Base-by-base conservation (phyloP, 37 sponge, comb jelly and placozoan species). In the Eunapius fragilis region DNA sequence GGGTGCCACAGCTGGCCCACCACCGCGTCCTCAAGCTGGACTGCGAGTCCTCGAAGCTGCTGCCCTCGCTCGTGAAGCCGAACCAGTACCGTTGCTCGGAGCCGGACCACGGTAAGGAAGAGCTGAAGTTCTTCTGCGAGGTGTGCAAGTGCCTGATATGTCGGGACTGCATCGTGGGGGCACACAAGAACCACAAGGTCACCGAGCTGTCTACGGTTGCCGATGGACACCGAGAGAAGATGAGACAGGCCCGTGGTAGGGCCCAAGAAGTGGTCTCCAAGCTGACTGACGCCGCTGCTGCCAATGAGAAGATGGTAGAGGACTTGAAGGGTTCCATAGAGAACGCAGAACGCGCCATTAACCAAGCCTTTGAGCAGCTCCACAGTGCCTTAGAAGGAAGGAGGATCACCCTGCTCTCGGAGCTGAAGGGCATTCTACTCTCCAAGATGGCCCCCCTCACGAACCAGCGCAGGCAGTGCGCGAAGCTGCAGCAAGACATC, bases 91-190 rank as follows among this genome's bases (percentile, higher is more conserved):
- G 2, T 19, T 58, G 58, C 58, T 58, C 58, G 6, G 58, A 19
- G 58, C 35, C 82, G 2, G 25, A 38, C 10, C 89, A 89, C 50
- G 25, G 22, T 3, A 79, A 83, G 28, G 89, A 83, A 36, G 58
- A 34, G 13, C 28, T 84, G 25, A 89, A 83, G 74, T 89, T 73
- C 35, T 89, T 58, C 80, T 89, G 89, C 27, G 73, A 84, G 67
- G 72, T 37, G 11, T 84, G 84, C 38, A 25, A 50, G 24, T 13
- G 0, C 10, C 78, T 89, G 27, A 71, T 89, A 7, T 89, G 89
- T 50, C 84, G 84, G 34, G 89, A 89, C 75, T 89, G 89, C 48
- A 71, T 84, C 19, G 45, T 77, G 25, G 35, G 34, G 17, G 49
- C 38, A 30, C 89, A 89, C 74, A 67, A 58, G 17, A 17, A 58